Conservation (phyloP, 30 jellyfish, hydroid and myxozoan species). For the Aurelia aurita complex sp. Pacific region DNA sequence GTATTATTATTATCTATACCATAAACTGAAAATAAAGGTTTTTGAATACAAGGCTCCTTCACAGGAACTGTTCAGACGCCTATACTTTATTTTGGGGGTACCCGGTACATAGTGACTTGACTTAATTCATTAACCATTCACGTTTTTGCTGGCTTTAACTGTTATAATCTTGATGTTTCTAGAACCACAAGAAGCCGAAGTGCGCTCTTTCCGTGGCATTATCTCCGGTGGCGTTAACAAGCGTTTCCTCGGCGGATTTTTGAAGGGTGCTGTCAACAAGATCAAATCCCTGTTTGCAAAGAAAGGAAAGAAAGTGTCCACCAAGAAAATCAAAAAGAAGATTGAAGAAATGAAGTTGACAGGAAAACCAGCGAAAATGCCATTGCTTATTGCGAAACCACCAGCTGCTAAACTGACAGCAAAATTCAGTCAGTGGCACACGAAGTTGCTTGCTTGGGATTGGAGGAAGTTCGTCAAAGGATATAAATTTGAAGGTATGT, state of each 20-base stretch:
- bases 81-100: no score
- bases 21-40: no score
- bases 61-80: no score
- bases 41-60: no score
- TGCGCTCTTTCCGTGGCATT: constrained; percentile 64
- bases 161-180: neutral
- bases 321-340: constrained; percentile 38
- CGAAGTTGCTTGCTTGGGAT: constrained; percentile 60
- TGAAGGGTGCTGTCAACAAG: constrained; percentile 35
- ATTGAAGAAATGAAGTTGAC: constrained; percentile 52
- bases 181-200: constrained; percentile 69
- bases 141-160: no score
- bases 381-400: constrained; percentile 17
- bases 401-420: neutral
- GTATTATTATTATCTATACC: no score
- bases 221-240: constrained; percentile 42
- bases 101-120: no score
- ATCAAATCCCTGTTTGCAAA: constrained; percentile 21
- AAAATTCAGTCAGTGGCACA: constrained; percentile 31
- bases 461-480: constrained; percentile 64
- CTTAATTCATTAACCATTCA: no score
- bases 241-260: constrained; percentile 2
- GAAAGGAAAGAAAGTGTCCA: constrained; percentile 18
- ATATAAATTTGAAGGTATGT: constrained; percentile 38
- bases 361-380: constrained; percentile 38